Base-by-base conservation (phyloP, 2,888 invertebrate genomes). In the Lysandra coridon region DNA sequence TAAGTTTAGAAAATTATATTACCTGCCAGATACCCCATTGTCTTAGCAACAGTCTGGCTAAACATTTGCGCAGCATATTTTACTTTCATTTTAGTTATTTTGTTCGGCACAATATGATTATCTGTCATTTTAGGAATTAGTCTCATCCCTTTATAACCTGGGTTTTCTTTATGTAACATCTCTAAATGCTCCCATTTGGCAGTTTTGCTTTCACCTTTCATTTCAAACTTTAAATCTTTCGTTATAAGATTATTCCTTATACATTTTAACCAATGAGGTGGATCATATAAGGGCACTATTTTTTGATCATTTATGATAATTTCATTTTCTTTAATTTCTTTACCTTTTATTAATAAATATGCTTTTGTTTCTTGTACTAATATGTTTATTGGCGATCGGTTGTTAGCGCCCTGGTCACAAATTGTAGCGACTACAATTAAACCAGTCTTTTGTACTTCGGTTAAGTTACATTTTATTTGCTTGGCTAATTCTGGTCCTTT, bases 11-110 rank as follows among this genome's bases (percentile, higher is more conserved):
- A n/a, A n/a, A n/a, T 17, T 57, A 17, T 2, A 17, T 60, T 60
- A 60, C 60, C 60, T 60, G 60, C 14, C 17, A 60, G 60, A 60
- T 60, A 60, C 5, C 60, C 17, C 60, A 60, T n/a, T 5, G 14
- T 60, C 17, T 14, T 17, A 12, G 60, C 60, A 17, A 60, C n/a
- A 17, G 60, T 60, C 5, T 17, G 14, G 17, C 60, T 60, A 60
- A 60, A 60, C n/a, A 60, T 1, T 17, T 40, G 73, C 3, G 40
- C 17, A 3, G 40, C 40, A 37, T 73, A 73, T 73, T 73, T 73
- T 40, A 73, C 73, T 17, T 73, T 73, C 73, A 73, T 73, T 12
- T 37, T 33, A 14, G 37, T 4, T 23, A 73, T 73, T 73, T 73
- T 73, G 37, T 37, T 37, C 17, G 37, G 73, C 12, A 60, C n/a